Evolutionary conservation across 2,888 invertebrate genomes (phyloP), one percentile per base, ranked within the genome.

Genomic region (Laspeyria flexula): DNA sequence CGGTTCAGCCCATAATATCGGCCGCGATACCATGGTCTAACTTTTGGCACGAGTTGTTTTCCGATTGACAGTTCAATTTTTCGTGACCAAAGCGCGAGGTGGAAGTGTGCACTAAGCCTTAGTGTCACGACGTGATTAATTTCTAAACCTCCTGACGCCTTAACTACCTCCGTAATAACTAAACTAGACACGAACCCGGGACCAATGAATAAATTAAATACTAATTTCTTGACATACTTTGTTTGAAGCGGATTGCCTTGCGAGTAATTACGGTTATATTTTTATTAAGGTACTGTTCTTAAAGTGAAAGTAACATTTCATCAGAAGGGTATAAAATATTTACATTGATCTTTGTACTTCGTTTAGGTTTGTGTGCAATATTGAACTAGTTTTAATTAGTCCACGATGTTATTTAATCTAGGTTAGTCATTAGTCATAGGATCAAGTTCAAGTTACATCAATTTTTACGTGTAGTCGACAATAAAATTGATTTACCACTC

Each of bases 221-320:
- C 81, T 84, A 88, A 90, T 89, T 85, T 90, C 87, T 90, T 89
- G 88, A 87, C 88, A 90, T 79, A 90, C 83, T 89, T 88, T 79
- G 82, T 85, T 77, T 71, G 65, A 76, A 81, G 81, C 75, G 77
- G 90, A 83, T 89, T 80, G 81, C 90, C 90, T 90, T 88, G 88
- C 76, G 63, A 73, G 83, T 88, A 84, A 85, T 86, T 84, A 81
- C 74, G 64, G 73, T 74, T 80, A 79, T 80, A 79, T 79, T 80
- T 75, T 80, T 74, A 81, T 80, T 79, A 79, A 67, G 65, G 63
- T 62, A 63, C 58, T 48, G 50, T 66, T 52, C 40, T 38, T 60
- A 54, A 60, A 69, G 65, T 62, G 67, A 75, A 71, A 75, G 72
- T 69, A 64, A 62, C 44, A 60, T 58, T 60, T 59, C 43, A 57